Conservation (phyloP, 2,797 vertebrate genomes). For the Rallus crepitans region DNA sequence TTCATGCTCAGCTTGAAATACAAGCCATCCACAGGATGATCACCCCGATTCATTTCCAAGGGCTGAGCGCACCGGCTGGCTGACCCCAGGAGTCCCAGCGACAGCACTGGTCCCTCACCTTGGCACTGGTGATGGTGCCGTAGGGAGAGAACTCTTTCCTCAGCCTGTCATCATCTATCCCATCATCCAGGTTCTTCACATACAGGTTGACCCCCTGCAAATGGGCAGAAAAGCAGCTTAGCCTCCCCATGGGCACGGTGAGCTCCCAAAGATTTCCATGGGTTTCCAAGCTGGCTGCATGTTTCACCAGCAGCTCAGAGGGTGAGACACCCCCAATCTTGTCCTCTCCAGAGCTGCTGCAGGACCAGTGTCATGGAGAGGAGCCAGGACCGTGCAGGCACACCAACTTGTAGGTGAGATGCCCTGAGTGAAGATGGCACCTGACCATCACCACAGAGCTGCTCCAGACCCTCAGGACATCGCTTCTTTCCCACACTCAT, state of each 20-base stretch:
- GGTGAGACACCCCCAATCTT: background rate
- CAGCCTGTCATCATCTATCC: conserved; percentile 90
- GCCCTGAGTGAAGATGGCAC: accelerated
- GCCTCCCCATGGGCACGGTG: background rate
- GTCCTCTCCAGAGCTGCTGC: background rate
- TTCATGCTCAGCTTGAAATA: background rate
- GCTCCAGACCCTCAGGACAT: background rate
- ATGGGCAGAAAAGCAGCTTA: background rate
- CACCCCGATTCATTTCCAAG: background rate
- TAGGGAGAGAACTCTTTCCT: conserved; percentile 94
- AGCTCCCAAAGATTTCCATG: background rate
- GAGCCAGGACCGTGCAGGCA: accelerated
- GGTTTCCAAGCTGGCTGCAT: background rate
- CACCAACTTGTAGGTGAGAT: accelerated
- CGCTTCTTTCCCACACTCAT: background rate
- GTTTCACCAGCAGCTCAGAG: background rate
- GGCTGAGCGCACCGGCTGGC: accelerated
- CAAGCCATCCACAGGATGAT: background rate
- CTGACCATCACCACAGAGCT: background rate
- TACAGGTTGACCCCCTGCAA: conserved; percentile 96
- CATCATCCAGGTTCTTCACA: conserved; percentile 96
- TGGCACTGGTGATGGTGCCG: conserved; percentile 95
- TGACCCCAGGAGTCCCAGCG: background rate
- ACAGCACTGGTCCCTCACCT: conserved; percentile 75
- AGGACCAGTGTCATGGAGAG: accelerated